Evolutionary conservation across 2,888 invertebrate species (phyloP).

Genomic region (Napeogenes inachia): DNA sequence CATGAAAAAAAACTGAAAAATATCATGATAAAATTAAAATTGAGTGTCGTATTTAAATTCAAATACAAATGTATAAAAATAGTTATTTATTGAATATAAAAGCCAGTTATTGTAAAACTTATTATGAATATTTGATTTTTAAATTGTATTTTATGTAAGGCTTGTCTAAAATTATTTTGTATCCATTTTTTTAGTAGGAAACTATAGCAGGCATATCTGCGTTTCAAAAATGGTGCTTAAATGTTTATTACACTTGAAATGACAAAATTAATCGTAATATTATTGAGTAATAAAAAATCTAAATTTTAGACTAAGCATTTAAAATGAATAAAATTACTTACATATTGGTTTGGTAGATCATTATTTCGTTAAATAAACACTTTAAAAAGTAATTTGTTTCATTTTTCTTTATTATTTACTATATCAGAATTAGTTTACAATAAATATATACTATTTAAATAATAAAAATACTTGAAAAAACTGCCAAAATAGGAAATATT

Average conservation of each 20-base stretch:
- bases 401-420: constrained; percentile 7
- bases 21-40: too few species aligned
- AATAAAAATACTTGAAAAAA: neutral
- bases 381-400: constrained; percentile 21
- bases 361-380: constrained; percentile 24
- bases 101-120: too few species aligned
- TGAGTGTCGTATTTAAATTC: too few species aligned
- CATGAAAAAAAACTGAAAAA: too few species aligned
- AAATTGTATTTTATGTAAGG: too few species aligned
- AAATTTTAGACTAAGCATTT: constrained; percentile 5
- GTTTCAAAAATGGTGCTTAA: constrained; percentile 15
- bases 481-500: neutral
- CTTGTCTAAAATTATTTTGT: too few species aligned
- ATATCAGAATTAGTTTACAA: neutral
- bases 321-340: constrained; percentile 6
- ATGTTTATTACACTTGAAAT: neutral
- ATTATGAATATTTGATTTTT: too few species aligned
- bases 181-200: too few species aligned
- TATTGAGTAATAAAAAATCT: neutral
- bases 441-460: neutral
- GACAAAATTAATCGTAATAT: neutral
- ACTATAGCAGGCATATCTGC: neutral
- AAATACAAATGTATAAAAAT: too few species aligned
- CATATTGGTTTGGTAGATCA: constrained; percentile 12
- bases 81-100: too few species aligned